Conservation (phyloP, 2,888 invertebrate genomes). For the Gastracanthus pulcherrimus region DNA sequence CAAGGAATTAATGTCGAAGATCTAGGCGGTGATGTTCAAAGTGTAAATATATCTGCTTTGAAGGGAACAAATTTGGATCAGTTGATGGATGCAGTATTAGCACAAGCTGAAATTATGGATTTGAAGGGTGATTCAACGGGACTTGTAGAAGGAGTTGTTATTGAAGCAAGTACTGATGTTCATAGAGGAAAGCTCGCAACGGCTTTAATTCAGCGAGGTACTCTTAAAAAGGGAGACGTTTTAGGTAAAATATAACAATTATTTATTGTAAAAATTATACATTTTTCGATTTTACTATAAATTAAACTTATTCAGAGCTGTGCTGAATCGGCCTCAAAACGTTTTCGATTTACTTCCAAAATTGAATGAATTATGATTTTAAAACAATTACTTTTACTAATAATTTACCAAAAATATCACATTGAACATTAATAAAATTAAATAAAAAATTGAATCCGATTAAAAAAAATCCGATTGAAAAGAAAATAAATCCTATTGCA, state of each 20-base stretch:
- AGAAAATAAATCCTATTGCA: too few species aligned
- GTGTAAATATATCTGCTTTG: constrained; percentile 94
- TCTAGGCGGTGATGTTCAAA: constrained; percentile 94
- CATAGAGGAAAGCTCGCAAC: constrained; percentile 83
- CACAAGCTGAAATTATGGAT: constrained; percentile 93
- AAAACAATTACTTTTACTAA: too few species aligned
- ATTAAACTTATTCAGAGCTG: too few species aligned
- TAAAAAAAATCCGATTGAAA: too few species aligned
- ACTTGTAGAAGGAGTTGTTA: constrained; percentile 91
- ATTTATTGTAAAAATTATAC: neutral
- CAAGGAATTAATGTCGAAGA: constrained; percentile 92
- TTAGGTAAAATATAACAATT: constrained; percentile 73
- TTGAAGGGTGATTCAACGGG: constrained; percentile 91
- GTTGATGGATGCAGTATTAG: constrained; percentile 89
- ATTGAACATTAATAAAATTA: too few species aligned
- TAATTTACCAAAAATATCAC: too few species aligned
- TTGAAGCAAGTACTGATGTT: constrained; percentile 89
- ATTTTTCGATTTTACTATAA: neutral
- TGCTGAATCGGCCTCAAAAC: too few species aligned
- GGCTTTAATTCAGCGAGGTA: constrained; percentile 81
- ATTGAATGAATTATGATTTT: too few species aligned
- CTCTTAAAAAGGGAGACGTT: constrained; percentile 79
- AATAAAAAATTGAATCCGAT: too few species aligned
- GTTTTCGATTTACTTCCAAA: too few species aligned
- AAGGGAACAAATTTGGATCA: constrained; percentile 87